Evolutionary conservation across 2,113 vertebrate genomes (phyloP), one percentile per base, ranked within the genome.

Genomic region (Solea senegalensis): DNA sequence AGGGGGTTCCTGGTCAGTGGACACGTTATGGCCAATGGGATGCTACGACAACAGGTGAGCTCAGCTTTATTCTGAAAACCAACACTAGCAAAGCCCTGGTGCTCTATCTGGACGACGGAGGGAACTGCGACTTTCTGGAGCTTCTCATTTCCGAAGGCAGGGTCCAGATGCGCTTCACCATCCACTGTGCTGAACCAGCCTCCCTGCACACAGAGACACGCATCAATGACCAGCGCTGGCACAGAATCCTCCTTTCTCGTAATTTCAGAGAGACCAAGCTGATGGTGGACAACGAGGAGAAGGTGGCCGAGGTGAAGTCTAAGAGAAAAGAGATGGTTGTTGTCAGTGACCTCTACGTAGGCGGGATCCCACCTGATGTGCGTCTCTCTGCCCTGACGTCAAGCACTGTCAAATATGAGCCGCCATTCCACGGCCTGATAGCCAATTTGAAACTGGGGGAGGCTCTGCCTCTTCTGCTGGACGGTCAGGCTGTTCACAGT

Each of bases 61-160:
- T 98, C 65, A 98, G 95, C 88, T 97, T 98, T 80, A 95, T 95
- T 59, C 70, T 98, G 64, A 95, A 95, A 85, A 97, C 96, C 69
- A 98, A 98, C 86, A 66, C 93, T 79, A 94, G 94, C 56, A 95
- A 94, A 76, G 95, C 96, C 0, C 80, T 98, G 81, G 91, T 98
- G 76, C 95, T 98, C 50, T 98, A 98, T 82, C 84, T 96, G 72
- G 97, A 98, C 8, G 97, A 98, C 11, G 96, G 96, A 0, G 97
- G 97, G 9, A 95, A 97, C 93, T 98, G 97, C 1, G 96, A 98
- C 91, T 98, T 98, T 90, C 78, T 98, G 91, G 96, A 98, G 94
- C 94, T 98, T 14, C 89, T 97, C 65, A 83, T 98, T 15, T 84
- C 87, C 4, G 95, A 95, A 0, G 95, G 97, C 2, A 93, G 95